These are phyloP conservation scores for Melitaea athalia DNA, from an alignment of 2,888 invertebrate genomes.

Conservation along the genomic window DNA sequence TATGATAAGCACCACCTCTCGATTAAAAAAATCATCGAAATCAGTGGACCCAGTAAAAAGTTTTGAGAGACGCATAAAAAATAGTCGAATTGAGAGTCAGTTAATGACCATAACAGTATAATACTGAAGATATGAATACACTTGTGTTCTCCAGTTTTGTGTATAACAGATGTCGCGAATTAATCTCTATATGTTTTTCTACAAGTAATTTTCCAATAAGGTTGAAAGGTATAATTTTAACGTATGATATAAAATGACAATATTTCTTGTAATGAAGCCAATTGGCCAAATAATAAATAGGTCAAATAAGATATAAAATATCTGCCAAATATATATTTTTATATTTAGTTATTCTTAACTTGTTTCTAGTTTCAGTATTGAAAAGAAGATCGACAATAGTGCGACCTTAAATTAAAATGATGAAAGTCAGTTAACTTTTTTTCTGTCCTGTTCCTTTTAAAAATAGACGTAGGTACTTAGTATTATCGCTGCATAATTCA, in stretches of 20 bases:
- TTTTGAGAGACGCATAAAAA: too few relatives aligned
- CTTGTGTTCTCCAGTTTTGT: background rate
- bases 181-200: slow-evolving; percentile 14
- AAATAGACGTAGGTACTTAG: background rate
- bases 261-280: slow-evolving; percentile 33
- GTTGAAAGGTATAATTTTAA: slow-evolving; percentile 11
- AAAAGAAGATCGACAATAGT: slow-evolving; percentile 11
- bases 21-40: too few relatives aligned
- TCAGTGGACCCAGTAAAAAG: too few relatives aligned
- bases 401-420: background rate
- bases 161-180: slow-evolving; percentile 1
- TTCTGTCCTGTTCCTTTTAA: too few relatives aligned
- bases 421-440: background rate
- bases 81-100: too few relatives aligned
- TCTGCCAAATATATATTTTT: slow-evolving; percentile 23
- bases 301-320: slow-evolving; percentile 31
- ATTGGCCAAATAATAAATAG: slow-evolving; percentile 23
- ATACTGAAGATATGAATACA: too few relatives aligned
- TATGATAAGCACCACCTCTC: too few relatives aligned
- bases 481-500: slow-evolving; percentile 1
- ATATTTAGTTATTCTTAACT: slow-evolving; percentile 25
- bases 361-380: slow-evolving; percentile 19
- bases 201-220: slow-evolving; percentile 17
- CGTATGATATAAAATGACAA: slow-evolving; percentile 12
- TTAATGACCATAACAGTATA: too few relatives aligned